Base-by-base conservation (phyloP, 1,140 invertebrate genomes). In the Drosophila ogumai region DNA sequence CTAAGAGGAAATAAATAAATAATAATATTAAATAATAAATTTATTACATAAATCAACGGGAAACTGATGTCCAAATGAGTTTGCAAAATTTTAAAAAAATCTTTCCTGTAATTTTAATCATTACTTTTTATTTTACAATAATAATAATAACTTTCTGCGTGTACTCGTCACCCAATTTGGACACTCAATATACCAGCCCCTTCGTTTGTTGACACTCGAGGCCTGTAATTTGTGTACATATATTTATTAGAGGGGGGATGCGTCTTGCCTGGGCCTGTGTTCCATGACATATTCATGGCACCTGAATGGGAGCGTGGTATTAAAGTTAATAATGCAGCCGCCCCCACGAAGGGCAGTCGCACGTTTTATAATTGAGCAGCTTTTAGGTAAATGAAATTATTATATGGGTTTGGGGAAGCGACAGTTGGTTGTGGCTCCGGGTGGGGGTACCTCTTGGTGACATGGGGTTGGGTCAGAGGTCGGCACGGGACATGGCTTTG, bases 361-460 rank as follows among this genome's bases (percentile, higher is more conserved):
- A 76, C 61, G 47, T 73, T 82, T 82, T 81, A 76, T 87, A 82
- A 88, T 87, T 82, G 54, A 80, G 47, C 8, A 63, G 71, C 84
- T 80, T 60, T 88, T 76, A 82, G 71, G 43, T n/a, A 80, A 76
- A 79, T 87, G 22, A 82, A 82, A 64, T 57, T 67, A 64, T 58
- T 58, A 55, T 41, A 43, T 58, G 17, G 15, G 40, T 43, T 43
- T 47, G 36, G 34, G 28, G 64, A 68, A 60, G 54, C 43, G 60
- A 66, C 50, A 65, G 60, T 75, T 75, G 47, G 54, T 52, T 38
- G 34, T 49, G 38, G 32, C 22, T 6, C 8, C 9, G 9, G 43
- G n/a, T 40, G 43, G 40, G 32, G 25, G 36, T 10, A 19, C 19
- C 10, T 31, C 17, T 9, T 31, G 9, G 28, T 36, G 59, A 52